A percentile compares a stretch with the other conserved stretches of the same genome.
phyloP scores from a whole-genome alignment of 2,797 vertebrate species.

The Gambusia yucatana region DNA sequence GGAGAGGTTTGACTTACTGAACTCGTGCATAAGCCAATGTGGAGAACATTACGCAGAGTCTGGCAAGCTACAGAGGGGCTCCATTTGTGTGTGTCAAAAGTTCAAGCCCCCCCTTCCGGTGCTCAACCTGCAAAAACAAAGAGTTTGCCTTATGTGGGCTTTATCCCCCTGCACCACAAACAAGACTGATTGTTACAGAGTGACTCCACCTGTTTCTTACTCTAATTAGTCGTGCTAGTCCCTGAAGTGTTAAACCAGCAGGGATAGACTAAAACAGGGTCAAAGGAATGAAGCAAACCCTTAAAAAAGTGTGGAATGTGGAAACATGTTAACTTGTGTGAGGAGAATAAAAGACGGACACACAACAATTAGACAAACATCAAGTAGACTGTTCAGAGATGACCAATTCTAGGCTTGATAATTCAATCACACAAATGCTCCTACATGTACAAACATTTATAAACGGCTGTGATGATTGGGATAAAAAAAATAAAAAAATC shows the following conservation, averaged over 20 bases:
- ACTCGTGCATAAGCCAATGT: constrained; percentile 31
- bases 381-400: constrained; percentile 50
- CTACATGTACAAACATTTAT: background rate
- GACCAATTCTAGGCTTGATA: background rate
- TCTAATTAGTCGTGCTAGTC: constrained; percentile 85
- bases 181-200: constrained; percentile 87
- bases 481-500: background rate
- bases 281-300: constrained; percentile 18
- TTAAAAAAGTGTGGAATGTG: constrained; percentile 3
- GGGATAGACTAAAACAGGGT: constrained; percentile 62
- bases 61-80: constrained; percentile 40
- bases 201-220: constrained; percentile 86
- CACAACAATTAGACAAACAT: background rate
- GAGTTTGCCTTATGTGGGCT: constrained; percentile 81
- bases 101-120: constrained; percentile 83
- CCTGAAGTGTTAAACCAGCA: constrained; percentile 80
- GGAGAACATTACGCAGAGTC: constrained; percentile 55
- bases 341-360: background rate
- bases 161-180: constrained; percentile 82
- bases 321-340: background rate
- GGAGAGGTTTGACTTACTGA: constrained; percentile 16
- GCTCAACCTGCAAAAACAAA: constrained; percentile 89
- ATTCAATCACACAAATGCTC: background rate
- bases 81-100: constrained; percentile 79
- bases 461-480: background rate